phyloP scores from a whole-genome alignment of 2,888 invertebrate species.

The Polyploca ridens region DNA sequence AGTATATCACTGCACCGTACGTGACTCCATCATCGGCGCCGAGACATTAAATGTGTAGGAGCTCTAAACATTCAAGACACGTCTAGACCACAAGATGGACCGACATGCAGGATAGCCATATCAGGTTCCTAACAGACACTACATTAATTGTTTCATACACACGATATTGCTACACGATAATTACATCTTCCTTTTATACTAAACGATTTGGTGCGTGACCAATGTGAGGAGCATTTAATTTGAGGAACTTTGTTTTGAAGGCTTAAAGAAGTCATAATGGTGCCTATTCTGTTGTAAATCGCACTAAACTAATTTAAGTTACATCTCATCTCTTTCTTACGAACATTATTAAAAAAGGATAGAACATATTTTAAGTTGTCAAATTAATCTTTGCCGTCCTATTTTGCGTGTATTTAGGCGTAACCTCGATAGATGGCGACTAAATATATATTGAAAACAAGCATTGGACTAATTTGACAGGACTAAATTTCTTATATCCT shows the following conservation, averaged over 20 bases:
- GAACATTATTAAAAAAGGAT: no score
- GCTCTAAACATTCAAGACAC: constrained; percentile 58
- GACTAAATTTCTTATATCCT: no score
- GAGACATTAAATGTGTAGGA: constrained; percentile 28
- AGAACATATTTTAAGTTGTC: no score
- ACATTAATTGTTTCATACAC: constrained; percentile 25
- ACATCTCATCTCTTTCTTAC: no score
- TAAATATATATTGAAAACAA: no score
- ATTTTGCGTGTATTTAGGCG: no score
- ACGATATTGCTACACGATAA: constrained; percentile 9
- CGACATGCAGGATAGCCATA: constrained; percentile 61
- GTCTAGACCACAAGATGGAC: constrained; percentile 48
- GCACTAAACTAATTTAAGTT: no score
- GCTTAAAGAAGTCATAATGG: neutral
- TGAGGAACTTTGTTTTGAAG: neutral
- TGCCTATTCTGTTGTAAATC: no score
- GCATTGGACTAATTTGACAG: no score
- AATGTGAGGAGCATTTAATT: neutral
- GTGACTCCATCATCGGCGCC: constrained; percentile 52
- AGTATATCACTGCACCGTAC: constrained; percentile 46
- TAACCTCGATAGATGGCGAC: no score
- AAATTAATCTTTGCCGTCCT: no score
- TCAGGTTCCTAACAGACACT: constrained; percentile 31
- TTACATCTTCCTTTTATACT: constrained; percentile 9
- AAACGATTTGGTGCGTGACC: constrained; percentile 7